Conservation (phyloP, 2,797 vertebrate species). For the Eremophila alpestris region DNA sequence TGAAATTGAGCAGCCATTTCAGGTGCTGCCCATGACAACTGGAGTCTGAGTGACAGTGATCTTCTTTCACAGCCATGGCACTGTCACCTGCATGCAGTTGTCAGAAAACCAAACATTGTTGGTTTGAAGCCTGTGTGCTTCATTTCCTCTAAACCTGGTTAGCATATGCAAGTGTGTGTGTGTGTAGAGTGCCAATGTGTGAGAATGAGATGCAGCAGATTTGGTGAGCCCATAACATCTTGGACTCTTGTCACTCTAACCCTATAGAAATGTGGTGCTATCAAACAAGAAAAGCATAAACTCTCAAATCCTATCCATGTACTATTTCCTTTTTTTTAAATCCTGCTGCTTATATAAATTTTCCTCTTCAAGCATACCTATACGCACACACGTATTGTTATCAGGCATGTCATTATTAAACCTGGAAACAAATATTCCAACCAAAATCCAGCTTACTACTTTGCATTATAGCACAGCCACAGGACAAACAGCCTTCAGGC, state of each 20-base stretch:
- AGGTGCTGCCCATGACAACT: not conserved
- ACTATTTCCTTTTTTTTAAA: not conserved
- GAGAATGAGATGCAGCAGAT: not conserved
- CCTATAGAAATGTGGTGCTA: not conserved
- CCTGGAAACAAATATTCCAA: not conserved
- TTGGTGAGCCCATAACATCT: not conserved
- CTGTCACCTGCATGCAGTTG: not conserved
- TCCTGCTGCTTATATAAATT: not conserved
- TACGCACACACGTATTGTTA: not conserved
- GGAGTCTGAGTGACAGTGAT: not conserved
- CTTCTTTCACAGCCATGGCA: not conserved
- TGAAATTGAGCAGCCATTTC: not conserved
- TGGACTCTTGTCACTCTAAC: not conserved
- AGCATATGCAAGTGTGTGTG: not conserved
- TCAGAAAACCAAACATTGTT: not conserved
- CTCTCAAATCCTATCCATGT: not conserved
- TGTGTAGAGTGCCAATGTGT: accelerated
- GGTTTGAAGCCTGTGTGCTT: not conserved
- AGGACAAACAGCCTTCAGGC: not conserved
- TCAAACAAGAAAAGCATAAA: not conserved
- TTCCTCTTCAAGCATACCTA: not conserved
- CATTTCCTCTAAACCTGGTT: not conserved
- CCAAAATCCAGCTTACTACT: not conserved
- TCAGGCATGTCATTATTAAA: not conserved
- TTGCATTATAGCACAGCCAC: not conserved